Evolutionary conservation across 2,888 invertebrate genomes (phyloP).

Genomic region (Lasioglossum morio): DNA sequence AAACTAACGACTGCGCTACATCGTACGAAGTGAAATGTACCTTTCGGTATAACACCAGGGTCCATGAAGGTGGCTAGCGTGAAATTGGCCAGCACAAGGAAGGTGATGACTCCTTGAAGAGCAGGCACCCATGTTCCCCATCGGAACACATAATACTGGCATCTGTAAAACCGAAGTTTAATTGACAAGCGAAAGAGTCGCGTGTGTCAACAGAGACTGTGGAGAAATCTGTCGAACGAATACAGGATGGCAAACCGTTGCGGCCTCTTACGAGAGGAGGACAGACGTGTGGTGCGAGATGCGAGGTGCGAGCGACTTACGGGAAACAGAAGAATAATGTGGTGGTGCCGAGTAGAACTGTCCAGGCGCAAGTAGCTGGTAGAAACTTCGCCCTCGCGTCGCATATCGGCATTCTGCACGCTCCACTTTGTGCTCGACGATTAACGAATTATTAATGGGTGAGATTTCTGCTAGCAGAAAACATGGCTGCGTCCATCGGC

Average conservation of each 20-base stretch:
- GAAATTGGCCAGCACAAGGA: conserved; percentile 99
- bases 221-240: conserved; percentile 21
- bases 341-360: conserved; percentile 96
- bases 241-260: conserved; percentile 36
- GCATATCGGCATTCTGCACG: conserved; percentile 95
- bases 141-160: conserved; percentile 92
- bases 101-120: conserved; percentile 96
- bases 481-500: conserved; percentile 84
- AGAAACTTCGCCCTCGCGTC: conserved; percentile 98
- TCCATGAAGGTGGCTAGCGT: conserved; percentile 99
- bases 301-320: conserved; percentile 89
- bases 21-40: conserved; percentile 85
- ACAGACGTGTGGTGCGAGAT: conserved; percentile 59
- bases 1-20: background rate
- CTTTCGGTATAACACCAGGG: conserved; percentile 99
- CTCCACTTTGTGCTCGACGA: conserved; percentile 67
- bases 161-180: conserved; percentile 87
- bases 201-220: background rate
- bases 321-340: conserved; percentile 98
- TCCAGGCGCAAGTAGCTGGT: conserved; percentile 99
- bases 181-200: background rate
- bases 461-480: conserved; percentile 83
- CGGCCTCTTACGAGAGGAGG: conserved; percentile 20
- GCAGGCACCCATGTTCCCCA: conserved; percentile 95
- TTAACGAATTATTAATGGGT: conserved; percentile 73